These are phyloP conservation scores for Horisme vitalbata DNA, from an alignment of 2,888 invertebrate species.

Conservation along the genomic window DNA sequence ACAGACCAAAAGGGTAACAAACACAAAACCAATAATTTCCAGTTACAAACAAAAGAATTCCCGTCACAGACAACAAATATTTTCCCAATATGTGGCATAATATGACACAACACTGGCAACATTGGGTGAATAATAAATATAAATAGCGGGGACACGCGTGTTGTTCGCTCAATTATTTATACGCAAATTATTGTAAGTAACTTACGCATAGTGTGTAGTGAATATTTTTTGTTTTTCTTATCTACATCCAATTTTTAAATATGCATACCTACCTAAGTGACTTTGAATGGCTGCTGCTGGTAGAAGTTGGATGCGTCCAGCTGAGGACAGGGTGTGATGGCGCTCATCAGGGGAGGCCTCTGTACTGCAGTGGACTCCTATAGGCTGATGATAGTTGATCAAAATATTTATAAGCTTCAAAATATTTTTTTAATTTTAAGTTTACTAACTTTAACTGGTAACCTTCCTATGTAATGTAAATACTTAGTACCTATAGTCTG, in stretches of 20 bases:
- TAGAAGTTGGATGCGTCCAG: too few species aligned
- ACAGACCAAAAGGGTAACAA: conserved; percentile 29
- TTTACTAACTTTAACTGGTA: too few species aligned
- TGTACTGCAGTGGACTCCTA: too few species aligned
- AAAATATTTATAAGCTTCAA: too few species aligned
- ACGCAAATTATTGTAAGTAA: conserved; percentile 72
- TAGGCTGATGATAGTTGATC: too few species aligned
- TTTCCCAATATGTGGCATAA: conserved; percentile 75
- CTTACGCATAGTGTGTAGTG: conserved; percentile 44
- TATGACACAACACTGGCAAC: conserved; percentile 78
- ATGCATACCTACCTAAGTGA: too few species aligned
- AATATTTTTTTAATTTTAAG: too few species aligned
- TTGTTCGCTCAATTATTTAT: conserved; percentile 77
- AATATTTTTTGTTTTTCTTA: conserved; percentile 15
- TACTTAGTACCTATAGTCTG: too few species aligned
- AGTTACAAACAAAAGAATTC: conserved; percentile 52
- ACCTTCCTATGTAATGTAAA: too few species aligned
- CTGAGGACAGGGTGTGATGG: too few species aligned
- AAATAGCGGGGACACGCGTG: conserved; percentile 60
- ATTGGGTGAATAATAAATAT: conserved; percentile 76
- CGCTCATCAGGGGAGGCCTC: too few species aligned
- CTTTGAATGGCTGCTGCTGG: too few species aligned
- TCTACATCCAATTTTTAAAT: background rate
- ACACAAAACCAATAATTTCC: conserved; percentile 35
- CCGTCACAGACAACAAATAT: conserved; percentile 71